Conservation (phyloP, 2,888 invertebrate species). For the Eupithecia pulchellata region DNA sequence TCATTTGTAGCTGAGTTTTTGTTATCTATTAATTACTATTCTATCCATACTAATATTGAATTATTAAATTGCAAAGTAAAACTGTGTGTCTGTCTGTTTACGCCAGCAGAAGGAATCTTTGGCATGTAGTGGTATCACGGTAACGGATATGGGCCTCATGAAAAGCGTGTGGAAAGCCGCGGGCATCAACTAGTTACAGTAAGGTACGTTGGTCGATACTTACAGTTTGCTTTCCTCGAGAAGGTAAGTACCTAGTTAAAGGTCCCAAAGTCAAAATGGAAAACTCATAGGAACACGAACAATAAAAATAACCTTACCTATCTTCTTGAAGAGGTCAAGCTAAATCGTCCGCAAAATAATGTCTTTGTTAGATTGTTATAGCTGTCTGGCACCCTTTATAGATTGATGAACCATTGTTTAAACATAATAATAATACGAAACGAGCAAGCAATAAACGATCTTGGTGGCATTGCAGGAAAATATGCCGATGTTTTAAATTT, state of each 20-base stretch:
- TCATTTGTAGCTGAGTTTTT: too few relatives aligned
- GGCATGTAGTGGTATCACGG: too few relatives aligned
- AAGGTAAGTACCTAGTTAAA: neutral
- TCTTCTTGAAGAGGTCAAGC: neutral
- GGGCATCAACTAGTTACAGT: too few relatives aligned
- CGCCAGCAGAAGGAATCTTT: too few relatives aligned
- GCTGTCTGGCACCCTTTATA: slow-evolving; percentile 51
- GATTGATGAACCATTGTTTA: slow-evolving; percentile 65
- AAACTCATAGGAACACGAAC: neutral
- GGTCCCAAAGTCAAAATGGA: neutral
- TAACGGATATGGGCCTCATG: too few relatives aligned
- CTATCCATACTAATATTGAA: too few relatives aligned
- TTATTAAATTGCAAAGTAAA: too few relatives aligned
- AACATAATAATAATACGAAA: slow-evolving; percentile 59
- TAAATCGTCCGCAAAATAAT: slow-evolving; percentile 3
- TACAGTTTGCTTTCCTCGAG: too few relatives aligned
- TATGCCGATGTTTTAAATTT: neutral
- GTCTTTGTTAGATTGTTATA: neutral
- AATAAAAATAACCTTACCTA: neutral
- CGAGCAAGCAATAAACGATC: slow-evolving; percentile 47
- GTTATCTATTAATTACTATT: too few relatives aligned
- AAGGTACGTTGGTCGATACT: too few relatives aligned
- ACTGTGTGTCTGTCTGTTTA: too few relatives aligned
- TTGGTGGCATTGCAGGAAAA: slow-evolving; percentile 19
- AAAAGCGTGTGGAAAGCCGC: too few relatives aligned